Percentiles rank a stretch among this genome's conserved stretches.
phyloP scores from a whole-genome alignment of 2,888 invertebrate species.

The Ophion costatus region DNA sequence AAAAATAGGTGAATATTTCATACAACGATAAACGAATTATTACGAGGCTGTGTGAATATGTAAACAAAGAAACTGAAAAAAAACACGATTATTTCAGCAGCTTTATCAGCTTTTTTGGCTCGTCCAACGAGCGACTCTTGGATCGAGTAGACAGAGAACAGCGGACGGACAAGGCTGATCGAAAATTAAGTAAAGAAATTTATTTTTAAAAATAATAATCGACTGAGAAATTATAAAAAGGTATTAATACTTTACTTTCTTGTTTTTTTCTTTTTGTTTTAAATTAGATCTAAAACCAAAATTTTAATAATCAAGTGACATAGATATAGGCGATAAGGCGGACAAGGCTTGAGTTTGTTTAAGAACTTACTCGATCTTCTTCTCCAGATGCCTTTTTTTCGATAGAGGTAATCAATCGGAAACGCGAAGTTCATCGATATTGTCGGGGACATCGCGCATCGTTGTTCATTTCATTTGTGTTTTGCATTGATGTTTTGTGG shows the following conservation, averaged over 20 bases:
- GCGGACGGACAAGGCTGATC: conserved; percentile 74
- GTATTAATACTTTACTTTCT: conserved; percentile 1
- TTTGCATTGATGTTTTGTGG: conserved; percentile 77
- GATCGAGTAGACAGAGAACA: conserved; percentile 65
- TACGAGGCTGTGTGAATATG: conserved; percentile 35
- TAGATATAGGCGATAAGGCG: conserved; percentile 72
- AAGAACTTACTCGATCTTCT: conserved; percentile 88
- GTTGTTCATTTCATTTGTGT: conserved; percentile 71
- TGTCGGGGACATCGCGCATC: conserved; percentile 64
- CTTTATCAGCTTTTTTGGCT: conserved; percentile 51
- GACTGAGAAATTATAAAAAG: conserved; percentile 44
- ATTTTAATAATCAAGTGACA: conserved; percentile 67
- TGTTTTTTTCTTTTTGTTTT: neutral
- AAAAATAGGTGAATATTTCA: conserved; percentile 31
- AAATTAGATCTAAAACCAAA: conserved; percentile 31
- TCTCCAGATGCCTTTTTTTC: conserved; percentile 87
- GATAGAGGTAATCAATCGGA: conserved; percentile 78
- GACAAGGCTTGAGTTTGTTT: conserved; percentile 72
- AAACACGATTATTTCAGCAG: conserved; percentile 64
- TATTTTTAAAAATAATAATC: conserved; percentile 21
- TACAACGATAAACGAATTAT: conserved; percentile 45
- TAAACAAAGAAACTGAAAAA: conserved; percentile 53
- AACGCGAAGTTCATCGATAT: conserved; percentile 78
- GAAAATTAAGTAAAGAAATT: conserved; percentile 55
- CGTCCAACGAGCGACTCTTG: conserved; percentile 45